Conservation (phyloP, 2,797 vertebrate species). For the Argyrosomus regius region DNA sequence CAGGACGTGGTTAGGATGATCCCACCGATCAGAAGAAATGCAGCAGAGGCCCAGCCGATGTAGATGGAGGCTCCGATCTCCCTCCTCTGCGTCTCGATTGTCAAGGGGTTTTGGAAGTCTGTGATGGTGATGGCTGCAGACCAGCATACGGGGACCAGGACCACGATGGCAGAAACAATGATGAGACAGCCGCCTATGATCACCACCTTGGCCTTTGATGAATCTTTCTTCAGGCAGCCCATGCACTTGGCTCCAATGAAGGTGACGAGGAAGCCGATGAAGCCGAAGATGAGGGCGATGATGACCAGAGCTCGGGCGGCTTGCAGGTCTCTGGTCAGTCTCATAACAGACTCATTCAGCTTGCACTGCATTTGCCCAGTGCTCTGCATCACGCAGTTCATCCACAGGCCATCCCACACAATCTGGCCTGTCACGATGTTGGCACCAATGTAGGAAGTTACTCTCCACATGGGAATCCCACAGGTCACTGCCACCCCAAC, state of each 20-base stretch:
- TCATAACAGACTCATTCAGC: conserved; percentile 79
- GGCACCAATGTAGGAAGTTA: conserved; percentile 83
- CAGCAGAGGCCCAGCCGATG: conserved; percentile 77
- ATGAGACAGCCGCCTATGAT: conserved; percentile 81
- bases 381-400: conserved; percentile 88
- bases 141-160: conserved; percentile 81
- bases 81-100: conserved; percentile 67
- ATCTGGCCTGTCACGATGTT: conserved; percentile 87
- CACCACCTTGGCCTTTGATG: conserved; percentile 76
- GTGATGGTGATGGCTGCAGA: conserved; percentile 77
- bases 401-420: conserved; percentile 89
- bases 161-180: conserved; percentile 68
- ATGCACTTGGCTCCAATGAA: conserved; percentile 85
- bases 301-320: conserved; percentile 81
- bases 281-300: conserved; percentile 80
- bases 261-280: conserved; percentile 80
- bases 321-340: conserved; percentile 79
- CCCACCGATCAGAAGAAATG: conserved; percentile 77
- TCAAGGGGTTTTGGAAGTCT: conserved; percentile 70
- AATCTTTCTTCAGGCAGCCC: conserved; percentile 77
- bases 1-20: conserved; percentile 81
- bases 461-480: conserved; percentile 87
- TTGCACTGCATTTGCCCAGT: conserved; percentile 89
- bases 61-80: conserved; percentile 81
- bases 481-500: conserved; percentile 75